These are phyloP conservation scores for Picus viridis DNA, from an alignment of 2,797 vertebrate genomes.

Conservation along the genomic window DNA sequence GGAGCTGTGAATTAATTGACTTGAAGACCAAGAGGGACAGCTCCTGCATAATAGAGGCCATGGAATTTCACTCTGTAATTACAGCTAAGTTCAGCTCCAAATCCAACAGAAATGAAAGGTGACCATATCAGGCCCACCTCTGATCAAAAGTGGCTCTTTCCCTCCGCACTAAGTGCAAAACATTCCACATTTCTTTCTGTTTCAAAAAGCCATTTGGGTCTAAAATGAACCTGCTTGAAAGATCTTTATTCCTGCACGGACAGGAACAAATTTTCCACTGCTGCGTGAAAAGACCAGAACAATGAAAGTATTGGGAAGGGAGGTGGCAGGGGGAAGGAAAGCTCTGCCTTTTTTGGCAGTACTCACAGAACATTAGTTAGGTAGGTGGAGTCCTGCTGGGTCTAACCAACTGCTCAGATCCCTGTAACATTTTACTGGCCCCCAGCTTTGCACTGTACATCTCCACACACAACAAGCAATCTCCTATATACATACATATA, in stretches of 20 bases:
- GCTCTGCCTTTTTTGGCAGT: slow-evolving; percentile 41
- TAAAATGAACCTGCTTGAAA: slow-evolving; percentile 55
- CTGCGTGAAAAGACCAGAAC: slow-evolving; percentile 47
- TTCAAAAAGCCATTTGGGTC: slow-evolving; percentile 33
- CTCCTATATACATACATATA: slow-evolving; percentile 10
- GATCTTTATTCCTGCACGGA: slow-evolving; percentile 10
- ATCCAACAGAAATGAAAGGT: slow-evolving; percentile 60
- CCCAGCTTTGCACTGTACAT: not conserved
- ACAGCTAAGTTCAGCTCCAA: slow-evolving; percentile 50
- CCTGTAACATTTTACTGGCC: slow-evolving; percentile 33
- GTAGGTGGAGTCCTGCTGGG: slow-evolving; percentile 54
- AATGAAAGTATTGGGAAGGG: slow-evolving; percentile 35
- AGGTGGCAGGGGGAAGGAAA: not conserved
- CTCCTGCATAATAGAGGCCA: slow-evolving; percentile 49
- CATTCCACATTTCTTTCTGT: slow-evolving; percentile 1
- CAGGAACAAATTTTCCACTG: slow-evolving; percentile 50
- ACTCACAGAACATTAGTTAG: slow-evolving; percentile 54
- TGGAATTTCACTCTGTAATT: slow-evolving; percentile 53
- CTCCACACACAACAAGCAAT: not conserved
- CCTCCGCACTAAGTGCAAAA: slow-evolving; percentile 32
- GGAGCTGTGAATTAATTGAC: slow-evolving; percentile 63
- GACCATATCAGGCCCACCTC: slow-evolving; percentile 19
- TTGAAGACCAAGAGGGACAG: slow-evolving; percentile 63
- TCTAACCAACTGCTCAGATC: slow-evolving; percentile 60
- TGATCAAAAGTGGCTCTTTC: slow-evolving; percentile 34